Evolutionary conservation across 2,888 invertebrate species (phyloP), one percentile per base, ranked within the genome.

Genomic region (Agrochola lota): DNA sequence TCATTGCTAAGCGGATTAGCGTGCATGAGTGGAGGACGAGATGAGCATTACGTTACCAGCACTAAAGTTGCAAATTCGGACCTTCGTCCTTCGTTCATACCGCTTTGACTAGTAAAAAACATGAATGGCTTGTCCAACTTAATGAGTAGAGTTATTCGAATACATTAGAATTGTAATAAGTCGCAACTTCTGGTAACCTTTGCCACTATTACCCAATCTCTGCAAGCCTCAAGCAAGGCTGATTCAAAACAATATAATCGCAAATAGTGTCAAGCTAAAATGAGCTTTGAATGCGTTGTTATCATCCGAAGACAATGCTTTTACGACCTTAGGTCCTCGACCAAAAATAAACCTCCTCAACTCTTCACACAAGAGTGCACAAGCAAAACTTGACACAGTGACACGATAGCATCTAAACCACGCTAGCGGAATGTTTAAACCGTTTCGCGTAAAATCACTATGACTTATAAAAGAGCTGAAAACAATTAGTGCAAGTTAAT

Each of bases 361-460:
- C 63, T 49, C 55, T n/a, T 55, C 12, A 20, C 23, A 46, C 30
- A 52, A 84, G 55, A 59, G 49, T 15, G 67, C 7, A 57, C 68
- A 77, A 71, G 71, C 59, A 30, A 64, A 80, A 67, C 82, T 83
- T 85, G 81, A 85, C 81, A 81, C 71, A 69, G 71, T 76, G 64
- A 83, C 71, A 76, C 81, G 35, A 71, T 40, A 35, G n/a, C 68
- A 40, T 62, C 46, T 40, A 12, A 35, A n/a, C 57, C 66, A 43
- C n/a, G n/a, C 60, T 71, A 6, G 62, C 20, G 55, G 46, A 52
- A 17, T 67, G 68, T 64, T 26, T 57, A 62, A 80, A 67, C 49
- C 2, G 26, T 71, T 78, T 40, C 75, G 35, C 20, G 7, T 60
- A 26, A 55, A 66, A 55, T 30, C 74, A 66, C 49, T 30, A 77